Conservation (phyloP, 2,888 invertebrate genomes). For the Piscicola geometra region DNA sequence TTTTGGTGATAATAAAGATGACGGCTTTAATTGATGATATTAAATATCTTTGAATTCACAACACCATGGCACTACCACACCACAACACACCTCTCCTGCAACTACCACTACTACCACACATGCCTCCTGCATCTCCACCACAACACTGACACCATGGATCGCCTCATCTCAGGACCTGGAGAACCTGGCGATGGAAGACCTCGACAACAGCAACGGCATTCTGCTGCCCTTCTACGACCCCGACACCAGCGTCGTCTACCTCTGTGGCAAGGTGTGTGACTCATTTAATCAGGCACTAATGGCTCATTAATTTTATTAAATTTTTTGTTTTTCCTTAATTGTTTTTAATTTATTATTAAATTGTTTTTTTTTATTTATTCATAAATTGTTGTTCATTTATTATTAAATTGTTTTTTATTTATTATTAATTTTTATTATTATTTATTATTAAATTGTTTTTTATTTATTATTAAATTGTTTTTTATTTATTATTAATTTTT, state of each 20-base stretch:
- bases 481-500: too few species aligned
- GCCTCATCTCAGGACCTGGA: constrained; percentile 40
- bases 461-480: too few species aligned
- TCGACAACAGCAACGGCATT: constrained; percentile 64
- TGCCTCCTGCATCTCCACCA: too few species aligned
- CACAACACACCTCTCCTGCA: not conserved
- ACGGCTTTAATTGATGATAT: too few species aligned
- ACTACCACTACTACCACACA: not conserved
- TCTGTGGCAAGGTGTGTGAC: constrained; percentile 66
- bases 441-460: not conserved
- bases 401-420: not conserved
- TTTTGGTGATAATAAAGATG: too few species aligned
- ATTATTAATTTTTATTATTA: constrained; percentile 1
- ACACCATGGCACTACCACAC: not conserved
- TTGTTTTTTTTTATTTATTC: not conserved
- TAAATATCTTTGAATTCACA: too few species aligned
- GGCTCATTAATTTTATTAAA: not conserved
- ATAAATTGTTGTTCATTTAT: not conserved
- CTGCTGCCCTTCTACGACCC: constrained; percentile 88
- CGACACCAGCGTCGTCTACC: constrained; percentile 78
- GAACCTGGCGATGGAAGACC: constrained; percentile 51
- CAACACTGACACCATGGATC: too few species aligned
- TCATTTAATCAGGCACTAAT: not conserved
- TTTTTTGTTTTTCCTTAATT: not conserved
- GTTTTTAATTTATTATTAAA: not conserved